Conservation (phyloP, 92 coral and sea anemone genomes). For the Heteractis magnifica region DNA sequence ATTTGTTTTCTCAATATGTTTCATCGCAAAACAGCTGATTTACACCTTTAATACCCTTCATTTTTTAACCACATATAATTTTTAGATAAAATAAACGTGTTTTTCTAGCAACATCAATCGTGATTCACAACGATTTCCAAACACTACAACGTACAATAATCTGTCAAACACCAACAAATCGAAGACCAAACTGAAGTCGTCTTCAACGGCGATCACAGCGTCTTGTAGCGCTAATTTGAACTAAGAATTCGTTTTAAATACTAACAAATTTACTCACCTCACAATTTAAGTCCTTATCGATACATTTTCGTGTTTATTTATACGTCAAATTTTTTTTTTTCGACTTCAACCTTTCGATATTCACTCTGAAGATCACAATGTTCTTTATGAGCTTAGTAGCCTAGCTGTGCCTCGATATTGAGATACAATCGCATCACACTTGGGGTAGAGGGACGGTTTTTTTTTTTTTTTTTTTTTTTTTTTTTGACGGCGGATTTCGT, state of each 20-base stretch:
- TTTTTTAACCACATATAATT: too few relatives aligned
- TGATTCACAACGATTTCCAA: neutral
- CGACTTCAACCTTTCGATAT: neutral
- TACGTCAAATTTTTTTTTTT: neutral
- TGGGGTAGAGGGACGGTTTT: neutral
- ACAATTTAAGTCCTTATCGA: neutral
- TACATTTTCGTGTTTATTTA: neutral
- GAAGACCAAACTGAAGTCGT: neutral
- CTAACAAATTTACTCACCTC: neutral
- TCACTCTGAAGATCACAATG: neutral
- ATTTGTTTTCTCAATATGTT: too few relatives aligned
- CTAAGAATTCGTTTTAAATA: neutral
- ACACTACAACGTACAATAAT: neutral
- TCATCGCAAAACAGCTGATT: too few relatives aligned
- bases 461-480: neutral
- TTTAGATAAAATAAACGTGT: too few relatives aligned
- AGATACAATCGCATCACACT: neutral
- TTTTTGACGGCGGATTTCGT: too few relatives aligned
- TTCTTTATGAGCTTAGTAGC: constrained; percentile 21
- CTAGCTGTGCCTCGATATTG: constrained; percentile 21
- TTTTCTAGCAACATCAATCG: neutral
- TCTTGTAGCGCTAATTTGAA: neutral
- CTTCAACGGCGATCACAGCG: neutral
- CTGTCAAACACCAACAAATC: neutral
- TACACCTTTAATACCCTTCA: too few relatives aligned